Percentiles rank a stretch among this genome's conserved stretches.
These are phyloP conservation scores for Popillia japonica DNA, from an alignment of 1,140 invertebrate genomes.

Conservation along the genomic window DNA sequence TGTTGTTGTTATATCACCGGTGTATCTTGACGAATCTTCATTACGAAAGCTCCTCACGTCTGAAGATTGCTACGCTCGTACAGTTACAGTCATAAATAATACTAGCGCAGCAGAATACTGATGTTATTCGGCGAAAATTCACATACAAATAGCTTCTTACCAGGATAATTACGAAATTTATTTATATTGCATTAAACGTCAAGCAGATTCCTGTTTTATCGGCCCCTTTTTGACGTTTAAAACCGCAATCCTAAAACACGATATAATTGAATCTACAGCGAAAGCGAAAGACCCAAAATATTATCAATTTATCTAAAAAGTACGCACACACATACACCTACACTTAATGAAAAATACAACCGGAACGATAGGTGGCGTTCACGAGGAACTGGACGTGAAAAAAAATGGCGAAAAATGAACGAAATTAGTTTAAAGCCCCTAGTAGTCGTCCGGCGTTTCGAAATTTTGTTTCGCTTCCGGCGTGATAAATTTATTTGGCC, in stretches of 20 bases:
- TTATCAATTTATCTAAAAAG: too few relatives aligned
- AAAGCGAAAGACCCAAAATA: too few relatives aligned
- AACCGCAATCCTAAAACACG: too few relatives aligned
- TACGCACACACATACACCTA: too few relatives aligned
- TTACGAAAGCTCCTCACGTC: background rate
- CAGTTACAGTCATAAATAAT: conserved; percentile 8
- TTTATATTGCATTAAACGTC: background rate
- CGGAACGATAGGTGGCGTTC: background rate
- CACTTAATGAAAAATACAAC: background rate
- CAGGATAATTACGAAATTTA: background rate
- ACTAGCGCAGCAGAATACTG: background rate
- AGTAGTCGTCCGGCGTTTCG: background rate
- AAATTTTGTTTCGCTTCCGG: conserved; percentile 3
- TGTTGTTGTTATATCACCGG: background rate
- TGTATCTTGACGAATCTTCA: background rate
- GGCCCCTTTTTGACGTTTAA: too few relatives aligned
- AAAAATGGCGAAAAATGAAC: background rate
- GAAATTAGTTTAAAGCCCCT: background rate
- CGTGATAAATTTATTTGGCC: background rate
- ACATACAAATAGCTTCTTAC: background rate
- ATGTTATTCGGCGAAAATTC: background rate
- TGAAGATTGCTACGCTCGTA: background rate
- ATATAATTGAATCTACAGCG: too few relatives aligned
- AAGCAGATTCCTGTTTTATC: too few relatives aligned
- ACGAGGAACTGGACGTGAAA: background rate